These are phyloP conservation scores for Siniperca obscura DNA, from an alignment of 2,797 vertebrate genomes.

Conservation along the genomic window DNA sequence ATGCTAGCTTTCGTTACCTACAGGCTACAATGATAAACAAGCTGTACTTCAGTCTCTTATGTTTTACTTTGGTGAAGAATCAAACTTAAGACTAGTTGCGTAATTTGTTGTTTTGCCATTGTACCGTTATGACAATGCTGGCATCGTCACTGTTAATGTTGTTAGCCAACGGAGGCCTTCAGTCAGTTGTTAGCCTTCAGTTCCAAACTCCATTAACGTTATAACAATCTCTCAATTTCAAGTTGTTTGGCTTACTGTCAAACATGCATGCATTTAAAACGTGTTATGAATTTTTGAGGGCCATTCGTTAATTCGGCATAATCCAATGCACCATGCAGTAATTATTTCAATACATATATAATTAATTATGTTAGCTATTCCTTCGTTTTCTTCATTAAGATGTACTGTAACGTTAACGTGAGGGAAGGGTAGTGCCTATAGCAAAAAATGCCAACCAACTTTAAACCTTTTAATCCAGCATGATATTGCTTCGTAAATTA, in stretches of 20 bases:
- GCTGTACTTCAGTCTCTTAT: neutral
- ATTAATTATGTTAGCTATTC: neutral
- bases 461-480: neutral
- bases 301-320: neutral
- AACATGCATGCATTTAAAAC: rapidly evolving
- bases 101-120: neutral
- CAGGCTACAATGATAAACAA: slow-evolving; percentile 7
- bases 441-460: neutral
- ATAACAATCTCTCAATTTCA: neutral
- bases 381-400: neutral
- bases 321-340: too few relatives aligned
- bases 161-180: slow-evolving; percentile 45
- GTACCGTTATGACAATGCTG: neutral
- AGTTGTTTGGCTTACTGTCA: neutral
- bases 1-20: slow-evolving; percentile 17
- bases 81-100: rapidly evolving
- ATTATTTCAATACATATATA: neutral
- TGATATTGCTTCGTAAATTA: rapidly evolving
- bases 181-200: neutral
- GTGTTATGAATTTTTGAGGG: rapidly evolving
- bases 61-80: neutral
- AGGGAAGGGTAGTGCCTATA: neutral
- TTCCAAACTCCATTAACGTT: neutral
- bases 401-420: neutral
- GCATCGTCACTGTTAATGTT: neutral